Evolutionary conservation across 2,113 vertebrate species (phyloP), one percentile per base, ranked within the genome.

Genomic region (Dendrocopos noguchii): DNA sequence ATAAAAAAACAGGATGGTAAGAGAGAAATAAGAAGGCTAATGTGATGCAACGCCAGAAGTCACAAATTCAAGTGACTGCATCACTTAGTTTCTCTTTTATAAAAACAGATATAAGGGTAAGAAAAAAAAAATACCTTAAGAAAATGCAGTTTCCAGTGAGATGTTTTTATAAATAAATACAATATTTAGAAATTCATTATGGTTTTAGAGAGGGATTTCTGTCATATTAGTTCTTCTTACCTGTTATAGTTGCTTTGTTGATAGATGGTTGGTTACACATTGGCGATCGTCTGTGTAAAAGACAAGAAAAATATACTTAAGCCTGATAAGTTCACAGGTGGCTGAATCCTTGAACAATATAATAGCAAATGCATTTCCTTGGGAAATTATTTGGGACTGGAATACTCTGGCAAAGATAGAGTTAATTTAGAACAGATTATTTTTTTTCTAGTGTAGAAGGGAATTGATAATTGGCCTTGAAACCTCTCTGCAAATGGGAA

Each of bases 201-300:
- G 21, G 14, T 63, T 88, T 88, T 59, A 91, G 9, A 80, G 25
- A 34, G 6, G 16, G 63, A 53, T 65, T 53, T 84, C 70, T 46
- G 33, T 76, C 18, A 52, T 61, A 70, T 28, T 52, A 78, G 46
- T 63, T 64, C 21, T 7, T 86, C 97, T 97, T 98, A 99, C 99
- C 99, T 98, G 99, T 99, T 96, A 99, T 98, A 95, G 98, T 98
- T 96, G 99, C 98, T 98, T 99, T 99, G 97, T 98, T 99, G 97
- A 99, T 99, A 75, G 99, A 98, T 60, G 99, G 98, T 96, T 98
- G 99, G 95, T 99, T 99, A 98, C 99, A 99, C 98, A 99, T 99
- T 90, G 99, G 98, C 97, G 99, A 99, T 97, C 99, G 98, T 96
- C 99, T 99, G 95, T 94, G 52, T 88, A 80, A 65, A 94, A 94